Percentiles rank a stretch among this genome's conserved stretches.
Conservation (phyloP, 1,140 invertebrate species). For the Potamilus streckersoni region DNA sequence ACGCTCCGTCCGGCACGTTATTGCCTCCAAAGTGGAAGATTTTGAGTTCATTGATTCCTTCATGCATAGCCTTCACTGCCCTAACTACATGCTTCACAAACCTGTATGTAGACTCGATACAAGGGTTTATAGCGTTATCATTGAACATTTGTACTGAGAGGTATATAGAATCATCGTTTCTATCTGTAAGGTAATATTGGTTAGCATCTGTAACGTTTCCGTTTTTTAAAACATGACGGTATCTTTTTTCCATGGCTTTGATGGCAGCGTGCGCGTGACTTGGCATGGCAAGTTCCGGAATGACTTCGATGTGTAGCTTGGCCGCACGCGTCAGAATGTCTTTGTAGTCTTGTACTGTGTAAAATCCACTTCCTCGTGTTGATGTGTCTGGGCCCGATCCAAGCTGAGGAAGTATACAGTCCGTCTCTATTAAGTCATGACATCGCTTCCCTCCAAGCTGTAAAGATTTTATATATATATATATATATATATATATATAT, state of each 20-base stretch:
- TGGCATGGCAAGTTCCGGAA: slow-evolving; percentile 65
- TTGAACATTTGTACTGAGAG: slow-evolving; percentile 56
- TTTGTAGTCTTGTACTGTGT: slow-evolving; percentile 50
- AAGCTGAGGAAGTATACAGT: slow-evolving; percentile 45
- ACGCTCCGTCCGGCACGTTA: slow-evolving; percentile 51
- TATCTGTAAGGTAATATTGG: slow-evolving; percentile 49
- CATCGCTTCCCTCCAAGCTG: slow-evolving; percentile 55
- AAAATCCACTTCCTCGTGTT: slow-evolving; percentile 51
- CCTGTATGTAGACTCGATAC: slow-evolving; percentile 53
- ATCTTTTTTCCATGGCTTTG: slow-evolving; percentile 54
- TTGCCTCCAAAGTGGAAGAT: slow-evolving; percentile 61
- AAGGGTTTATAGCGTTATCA: slow-evolving; percentile 64
- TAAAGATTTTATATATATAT: no score
- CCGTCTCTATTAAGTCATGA: slow-evolving; percentile 48
- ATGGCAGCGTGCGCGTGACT: slow-evolving; percentile 60
- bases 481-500: no score
- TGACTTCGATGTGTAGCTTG: slow-evolving; percentile 54
- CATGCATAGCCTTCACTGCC: slow-evolving; percentile 40
- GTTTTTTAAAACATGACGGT: slow-evolving; percentile 21
- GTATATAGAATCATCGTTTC: slow-evolving; percentile 53
- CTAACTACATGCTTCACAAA: slow-evolving; percentile 49
- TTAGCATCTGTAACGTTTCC: slow-evolving; percentile 34
- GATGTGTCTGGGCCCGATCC: slow-evolving; percentile 51
- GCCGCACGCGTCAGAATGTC: slow-evolving; percentile 56
- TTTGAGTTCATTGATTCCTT: slow-evolving; percentile 48